A percentile compares a stretch with the other conserved stretches of the same genome.
Evolutionary conservation across 2,888 invertebrate species (phyloP).

Genomic region (Megalurothrips usitatus): DNA sequence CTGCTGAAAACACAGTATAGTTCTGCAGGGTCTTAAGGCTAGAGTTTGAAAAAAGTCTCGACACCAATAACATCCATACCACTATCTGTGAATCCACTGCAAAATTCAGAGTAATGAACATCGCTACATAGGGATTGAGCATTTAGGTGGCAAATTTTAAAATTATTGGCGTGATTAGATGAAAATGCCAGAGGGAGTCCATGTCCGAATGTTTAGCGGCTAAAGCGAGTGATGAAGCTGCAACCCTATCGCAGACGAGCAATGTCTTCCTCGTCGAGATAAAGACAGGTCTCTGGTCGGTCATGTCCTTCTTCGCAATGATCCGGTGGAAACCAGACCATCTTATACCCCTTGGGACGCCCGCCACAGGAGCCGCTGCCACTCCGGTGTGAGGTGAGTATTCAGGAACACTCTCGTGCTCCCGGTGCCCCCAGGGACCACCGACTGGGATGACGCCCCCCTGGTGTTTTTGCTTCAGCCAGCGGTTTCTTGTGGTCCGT

Average conservation of each 20-base stretch:
- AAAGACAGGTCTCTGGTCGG: not conserved
- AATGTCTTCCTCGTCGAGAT: too few species aligned
- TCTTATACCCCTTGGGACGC: not conserved
- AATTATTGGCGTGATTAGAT: not conserved
- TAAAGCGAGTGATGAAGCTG: too few species aligned
- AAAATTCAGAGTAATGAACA: not conserved
- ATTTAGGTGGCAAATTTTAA: not conserved
- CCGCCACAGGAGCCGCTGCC: not conserved
- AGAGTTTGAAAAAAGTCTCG: not conserved
- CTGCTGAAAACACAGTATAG: not conserved
- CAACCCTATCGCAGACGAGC: too few species aligned
- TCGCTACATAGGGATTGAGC: not conserved
- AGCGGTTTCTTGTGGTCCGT: not conserved
- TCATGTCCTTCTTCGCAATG: not conserved
- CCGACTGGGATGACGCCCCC: not conserved
- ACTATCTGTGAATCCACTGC: not conserved
- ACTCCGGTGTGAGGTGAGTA: not conserved
- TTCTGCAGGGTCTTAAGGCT: not conserved
- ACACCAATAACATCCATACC: not conserved
- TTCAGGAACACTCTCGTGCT: not conserved
- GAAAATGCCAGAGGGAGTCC: not conserved
- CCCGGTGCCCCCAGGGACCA: not conserved
- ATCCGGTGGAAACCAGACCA: not conserved
- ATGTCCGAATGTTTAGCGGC: not conserved
- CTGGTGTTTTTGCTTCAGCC: not conserved